Evolutionary conservation across 2,113 vertebrate species (phyloP).

Genomic region (Puma concolor): DNA sequence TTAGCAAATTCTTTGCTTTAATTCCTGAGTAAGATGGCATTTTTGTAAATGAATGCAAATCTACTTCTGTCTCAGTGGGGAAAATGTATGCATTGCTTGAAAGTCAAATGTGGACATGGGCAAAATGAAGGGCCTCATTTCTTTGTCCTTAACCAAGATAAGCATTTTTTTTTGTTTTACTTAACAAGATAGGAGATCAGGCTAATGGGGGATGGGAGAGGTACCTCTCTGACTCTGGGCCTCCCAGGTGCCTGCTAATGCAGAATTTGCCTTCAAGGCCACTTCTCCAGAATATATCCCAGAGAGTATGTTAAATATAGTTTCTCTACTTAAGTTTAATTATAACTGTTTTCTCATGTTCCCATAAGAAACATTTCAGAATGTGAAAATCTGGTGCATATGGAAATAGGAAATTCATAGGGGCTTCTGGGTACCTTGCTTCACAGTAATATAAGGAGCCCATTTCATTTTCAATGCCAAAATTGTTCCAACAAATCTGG

Average conservation of each 20-base stretch:
- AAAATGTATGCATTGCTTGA: conserved; percentile 63
- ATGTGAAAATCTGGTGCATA: conserved; percentile 82
- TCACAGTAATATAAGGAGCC: conserved; percentile 69
- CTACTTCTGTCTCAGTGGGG: conserved; percentile 55
- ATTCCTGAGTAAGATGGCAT: conserved; percentile 64
- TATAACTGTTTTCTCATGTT: conserved; percentile 82
- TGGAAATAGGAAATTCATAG: conserved; percentile 82
- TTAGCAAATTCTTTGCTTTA: conserved; percentile 63
- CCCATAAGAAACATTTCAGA: conserved; percentile 82
- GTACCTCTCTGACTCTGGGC: background rate
- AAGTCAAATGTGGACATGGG: conserved; percentile 27
- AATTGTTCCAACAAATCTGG: conserved; percentile 77
- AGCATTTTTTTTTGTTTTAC: background rate
- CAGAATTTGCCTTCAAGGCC: conserved; percentile 21
- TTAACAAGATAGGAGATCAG: background rate
- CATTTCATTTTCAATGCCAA: conserved; percentile 59
- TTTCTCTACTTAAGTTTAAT: conserved; percentile 80
- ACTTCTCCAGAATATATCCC: conserved; percentile 61
- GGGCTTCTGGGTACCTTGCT: conserved; percentile 67
- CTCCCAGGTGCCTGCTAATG: background rate
- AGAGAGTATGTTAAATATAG: conserved; percentile 77
- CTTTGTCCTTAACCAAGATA: background rate
- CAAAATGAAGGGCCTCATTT: background rate
- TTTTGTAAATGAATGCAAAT: conserved; percentile 77
- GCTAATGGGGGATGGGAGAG: background rate